Evolutionary conservation across 2,888 invertebrate species (phyloP).

Genomic region (Drosophila formosana): DNA sequence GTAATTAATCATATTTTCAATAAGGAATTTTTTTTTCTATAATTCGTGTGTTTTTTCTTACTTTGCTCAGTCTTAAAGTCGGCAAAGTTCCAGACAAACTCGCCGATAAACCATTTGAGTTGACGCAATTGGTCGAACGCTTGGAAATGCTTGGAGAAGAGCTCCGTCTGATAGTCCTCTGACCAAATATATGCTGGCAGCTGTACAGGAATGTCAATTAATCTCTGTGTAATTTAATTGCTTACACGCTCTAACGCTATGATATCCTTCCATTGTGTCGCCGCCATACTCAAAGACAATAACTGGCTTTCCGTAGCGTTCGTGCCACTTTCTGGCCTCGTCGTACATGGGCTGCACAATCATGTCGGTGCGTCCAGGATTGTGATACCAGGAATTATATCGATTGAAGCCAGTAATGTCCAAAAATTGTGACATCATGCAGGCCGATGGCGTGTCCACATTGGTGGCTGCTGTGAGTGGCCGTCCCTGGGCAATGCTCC

Average conservation of each 20-base stretch:
- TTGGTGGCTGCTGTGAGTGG: slow-evolving; percentile 94
- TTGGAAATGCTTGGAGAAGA: slow-evolving; percentile 94
- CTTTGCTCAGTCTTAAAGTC: slow-evolving; percentile 98
- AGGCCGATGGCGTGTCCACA: slow-evolving; percentile 57
- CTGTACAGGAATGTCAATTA: slow-evolving; percentile 84
- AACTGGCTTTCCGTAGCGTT: slow-evolving; percentile 93
- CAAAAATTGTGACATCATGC: slow-evolving; percentile 86
- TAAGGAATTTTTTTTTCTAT: neutral
- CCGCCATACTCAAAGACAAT: slow-evolving; percentile 98
- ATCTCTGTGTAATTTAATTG: neutral
- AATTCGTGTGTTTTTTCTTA: slow-evolving; percentile 83
- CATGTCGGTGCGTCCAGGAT: slow-evolving; percentile 92
- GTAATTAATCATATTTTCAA: slow-evolving; percentile 53
- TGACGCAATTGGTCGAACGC: slow-evolving; percentile 93
- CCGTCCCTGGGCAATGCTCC: slow-evolving; percentile 84
- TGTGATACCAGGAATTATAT: slow-evolving; percentile 97
- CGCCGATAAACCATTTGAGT: slow-evolving; percentile 94
- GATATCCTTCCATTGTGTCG: slow-evolving; percentile 96
- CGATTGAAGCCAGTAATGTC: slow-evolving; percentile 98
- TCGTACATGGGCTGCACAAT: slow-evolving; percentile 89
- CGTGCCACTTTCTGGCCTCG: slow-evolving; percentile 93
- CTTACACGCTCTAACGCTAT: slow-evolving; percentile 87
- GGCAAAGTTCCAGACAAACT: slow-evolving; percentile 99
- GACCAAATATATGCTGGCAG: slow-evolving; percentile 94
- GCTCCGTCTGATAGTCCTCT: slow-evolving; percentile 95